Base-by-base conservation (phyloP, 2,888 invertebrate genomes). In the Endotricha flammealis region DNA sequence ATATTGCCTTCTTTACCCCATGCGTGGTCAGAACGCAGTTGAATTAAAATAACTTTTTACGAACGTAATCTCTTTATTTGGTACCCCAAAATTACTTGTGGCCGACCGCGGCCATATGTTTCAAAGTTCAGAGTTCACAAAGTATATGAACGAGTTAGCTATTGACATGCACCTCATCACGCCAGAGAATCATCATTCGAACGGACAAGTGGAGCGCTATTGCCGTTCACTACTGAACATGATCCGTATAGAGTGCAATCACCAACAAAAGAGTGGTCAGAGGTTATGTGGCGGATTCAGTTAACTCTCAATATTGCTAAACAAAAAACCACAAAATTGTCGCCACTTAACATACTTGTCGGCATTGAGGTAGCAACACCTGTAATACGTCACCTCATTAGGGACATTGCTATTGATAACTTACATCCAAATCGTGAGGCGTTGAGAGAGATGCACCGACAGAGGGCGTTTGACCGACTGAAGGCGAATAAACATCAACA, bases 101-200 rank as follows among this genome's bases (percentile, higher is more conserved):
- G 11, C 38, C n/a, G 53, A 57, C 14, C 16, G 47, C 1, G 51
- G 51, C 4, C 39, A 53, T 0, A 53, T 55, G 53, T 57, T 49
- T 24, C 32, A 56, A 32, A 32, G 40, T n/a, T 2, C 12, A 1
- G 30, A 38, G 0, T 56, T 56, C 20, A 2, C 27, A 0, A 30
- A 10, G 1, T 50, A 41, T 41, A 12, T 44, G 0, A 29, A 4
- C 5, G 39, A 40, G 2, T 3, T 46, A 7, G 51, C 54, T 4
- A 8, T 1, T 9, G 23, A 23, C 3, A 4, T 9, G 23, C 23
- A 23, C 8, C n/a, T 6, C 16, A 16, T 16, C 16, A 16, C 4
- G 4, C 16, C 16, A 4, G 4, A 16, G 6, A 16, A 4, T 3
- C 16, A 16, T 6, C 4, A 6, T 6, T 16, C 16, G 16, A 16